Evolutionary conservation across 1,140 invertebrate species (phyloP).

Genomic region (Hyles euphorbiae): DNA sequence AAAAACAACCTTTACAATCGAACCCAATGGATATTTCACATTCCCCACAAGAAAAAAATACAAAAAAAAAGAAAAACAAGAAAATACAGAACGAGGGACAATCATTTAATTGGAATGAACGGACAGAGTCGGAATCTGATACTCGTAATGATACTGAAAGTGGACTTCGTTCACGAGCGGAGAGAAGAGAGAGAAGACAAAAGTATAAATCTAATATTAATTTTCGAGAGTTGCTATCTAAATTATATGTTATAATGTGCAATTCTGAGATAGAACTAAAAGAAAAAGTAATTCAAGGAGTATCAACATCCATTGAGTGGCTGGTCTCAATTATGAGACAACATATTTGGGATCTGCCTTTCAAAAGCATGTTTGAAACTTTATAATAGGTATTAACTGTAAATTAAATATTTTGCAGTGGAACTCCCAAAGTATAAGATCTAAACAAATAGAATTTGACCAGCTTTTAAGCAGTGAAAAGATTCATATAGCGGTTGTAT

Average conservation of each 20-base stretch:
- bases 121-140: no score
- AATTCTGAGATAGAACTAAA: slow-evolving; percentile 8
- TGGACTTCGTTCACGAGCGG: no score
- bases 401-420: slow-evolving; percentile 23
- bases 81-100: neutral
- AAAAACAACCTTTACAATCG: neutral
- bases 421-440: slow-evolving; percentile 24
- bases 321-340: slow-evolving; percentile 16
- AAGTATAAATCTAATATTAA: neutral
- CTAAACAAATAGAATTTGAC: slow-evolving; percentile 20
- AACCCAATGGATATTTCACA: no score
- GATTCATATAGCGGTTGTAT: slow-evolving; percentile 20
- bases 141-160: no score
- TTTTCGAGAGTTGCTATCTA: neutral
- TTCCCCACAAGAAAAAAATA: no score
- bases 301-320: slow-evolving; percentile 19
- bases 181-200: neutral
- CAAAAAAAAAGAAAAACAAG: neutral
- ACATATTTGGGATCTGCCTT: slow-evolving; percentile 20
- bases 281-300: slow-evolving; percentile 8
- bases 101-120: no score
- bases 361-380: slow-evolving; percentile 4
- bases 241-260: slow-evolving; percentile 5
- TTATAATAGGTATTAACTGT: neutral
- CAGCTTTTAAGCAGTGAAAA: slow-evolving; percentile 18